A percentile compares a stretch with the other conserved stretches of the same genome.
Conservation (phyloP, 2,888 invertebrate species). For the Spicauda simplicius region DNA sequence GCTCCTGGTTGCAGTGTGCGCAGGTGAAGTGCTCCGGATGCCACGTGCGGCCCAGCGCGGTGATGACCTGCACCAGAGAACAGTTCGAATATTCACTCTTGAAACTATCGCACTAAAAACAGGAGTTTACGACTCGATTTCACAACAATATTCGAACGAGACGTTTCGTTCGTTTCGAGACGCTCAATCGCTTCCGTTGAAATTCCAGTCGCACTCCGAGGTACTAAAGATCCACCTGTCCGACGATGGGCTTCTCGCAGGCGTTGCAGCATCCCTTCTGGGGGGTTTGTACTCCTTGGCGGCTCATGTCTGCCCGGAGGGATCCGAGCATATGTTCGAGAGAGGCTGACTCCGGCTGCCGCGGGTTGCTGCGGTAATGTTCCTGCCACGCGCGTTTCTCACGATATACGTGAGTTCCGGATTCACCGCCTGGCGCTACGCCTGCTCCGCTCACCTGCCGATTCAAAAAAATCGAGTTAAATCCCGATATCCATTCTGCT, state of each 20-base stretch:
- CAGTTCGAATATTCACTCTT: constrained; percentile 24
- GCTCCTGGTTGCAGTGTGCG: constrained; percentile 97
- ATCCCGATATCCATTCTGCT: constrained; percentile 29
- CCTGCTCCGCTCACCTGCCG: constrained; percentile 71
- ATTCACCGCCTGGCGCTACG: constrained; percentile 60
- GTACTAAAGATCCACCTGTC: constrained; percentile 88
- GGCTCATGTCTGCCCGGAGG: constrained; percentile 98
- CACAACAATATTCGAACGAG: constrained; percentile 10
- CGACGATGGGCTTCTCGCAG: constrained; percentile 99
- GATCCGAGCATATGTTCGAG: constrained; percentile 95
- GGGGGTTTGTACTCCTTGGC: constrained; percentile 99
- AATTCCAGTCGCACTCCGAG: constrained; percentile 1
- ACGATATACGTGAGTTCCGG: constrained; percentile 87
- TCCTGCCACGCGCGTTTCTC: constrained; percentile 84
- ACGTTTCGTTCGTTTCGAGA: neutral
- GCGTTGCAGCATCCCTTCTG: constrained; percentile 99
- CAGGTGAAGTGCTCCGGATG: constrained; percentile 99
- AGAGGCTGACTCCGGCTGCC: constrained; percentile 84
- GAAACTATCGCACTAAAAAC: neutral
- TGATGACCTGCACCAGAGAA: constrained; percentile 88
- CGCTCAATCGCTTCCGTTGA: constrained; percentile 6
- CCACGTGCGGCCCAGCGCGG: constrained; percentile 99
- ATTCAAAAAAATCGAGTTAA: constrained; percentile 33
- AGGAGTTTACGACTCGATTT: constrained; percentile 15
- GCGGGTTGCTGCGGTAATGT: constrained; percentile 81